These are phyloP conservation scores for Chrysemys picta DNA, from an alignment of 2,113 vertebrate species.

Conservation along the genomic window DNA sequence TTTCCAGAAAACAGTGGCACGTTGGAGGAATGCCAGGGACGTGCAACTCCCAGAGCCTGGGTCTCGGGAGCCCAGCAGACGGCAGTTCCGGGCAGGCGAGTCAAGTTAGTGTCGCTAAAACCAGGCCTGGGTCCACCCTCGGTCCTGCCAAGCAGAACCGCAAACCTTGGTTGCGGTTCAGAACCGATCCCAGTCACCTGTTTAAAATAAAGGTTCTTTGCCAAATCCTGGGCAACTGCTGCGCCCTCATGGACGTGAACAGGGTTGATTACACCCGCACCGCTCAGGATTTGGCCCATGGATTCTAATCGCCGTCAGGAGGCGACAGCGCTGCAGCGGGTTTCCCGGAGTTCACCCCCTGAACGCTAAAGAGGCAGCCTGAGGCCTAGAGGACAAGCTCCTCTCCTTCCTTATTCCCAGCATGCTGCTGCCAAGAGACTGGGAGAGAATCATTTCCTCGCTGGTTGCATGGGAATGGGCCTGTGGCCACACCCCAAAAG, in stretches of 20 bases:
- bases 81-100: not conserved
- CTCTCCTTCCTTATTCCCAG: not conserved
- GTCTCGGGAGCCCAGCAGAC: not conserved
- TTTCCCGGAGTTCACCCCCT: not conserved
- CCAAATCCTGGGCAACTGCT: not conserved
- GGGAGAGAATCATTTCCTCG: not conserved
- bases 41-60: not conserved
- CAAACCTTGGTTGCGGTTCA: not conserved
- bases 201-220: not conserved
- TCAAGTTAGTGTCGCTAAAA: not conserved
- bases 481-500: not conserved
- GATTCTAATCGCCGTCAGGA: not conserved
- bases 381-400: not conserved
- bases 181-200: fast-evolving
- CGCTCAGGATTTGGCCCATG: not conserved
- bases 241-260: not conserved
- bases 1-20: not conserved
- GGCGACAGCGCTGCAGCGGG: no score
- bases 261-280: not conserved
- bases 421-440: not conserved
- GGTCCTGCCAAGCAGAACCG: not conserved
- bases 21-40: not conserved
- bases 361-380: not conserved
- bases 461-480: not conserved
- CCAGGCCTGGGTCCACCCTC: not conserved